A percentile compares a stretch with the other conserved stretches of the same genome.
Conservation (phyloP, 2,797 vertebrate genomes). For the Xenentodon cancila region DNA sequence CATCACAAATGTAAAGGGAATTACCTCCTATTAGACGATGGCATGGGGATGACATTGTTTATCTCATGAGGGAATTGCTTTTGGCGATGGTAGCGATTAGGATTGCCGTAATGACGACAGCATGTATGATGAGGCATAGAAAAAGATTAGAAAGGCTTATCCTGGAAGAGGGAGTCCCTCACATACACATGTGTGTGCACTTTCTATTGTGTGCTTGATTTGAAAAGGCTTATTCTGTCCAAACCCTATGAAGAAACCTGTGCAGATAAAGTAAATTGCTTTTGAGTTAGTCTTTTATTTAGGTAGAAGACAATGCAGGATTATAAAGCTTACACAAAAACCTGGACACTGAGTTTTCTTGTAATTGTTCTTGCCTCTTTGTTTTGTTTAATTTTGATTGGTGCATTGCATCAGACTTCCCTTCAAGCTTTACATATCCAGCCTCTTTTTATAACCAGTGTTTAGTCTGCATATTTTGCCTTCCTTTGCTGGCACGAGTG, state of each 20-base stretch:
- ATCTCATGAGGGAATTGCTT: slow-evolving; percentile 48
- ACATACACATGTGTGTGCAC: slow-evolving; percentile 16
- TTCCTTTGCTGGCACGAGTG: slow-evolving; percentile 33
- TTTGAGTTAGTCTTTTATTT: slow-evolving; percentile 8
- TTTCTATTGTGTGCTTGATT: slow-evolving; percentile 42
- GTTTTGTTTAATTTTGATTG: slow-evolving; percentile 16
- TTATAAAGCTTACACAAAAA: slow-evolving; percentile 3
- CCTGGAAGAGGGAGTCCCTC: slow-evolving; percentile 63
- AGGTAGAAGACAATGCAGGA: background rate
- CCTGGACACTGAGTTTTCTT: slow-evolving; percentile 4
- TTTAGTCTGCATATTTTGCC: slow-evolving; percentile 50
- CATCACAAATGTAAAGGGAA: slow-evolving; percentile 33
- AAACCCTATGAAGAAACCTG: slow-evolving; percentile 24
- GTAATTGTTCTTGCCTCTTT: slow-evolving; percentile 9
- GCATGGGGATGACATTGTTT: slow-evolving; percentile 34
- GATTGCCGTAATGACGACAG: slow-evolving; percentile 64
- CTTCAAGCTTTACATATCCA: slow-evolving; percentile 9
- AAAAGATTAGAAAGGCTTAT: slow-evolving; percentile 67
- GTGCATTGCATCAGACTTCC: slow-evolving; percentile 27
- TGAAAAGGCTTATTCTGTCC: slow-evolving; percentile 40
- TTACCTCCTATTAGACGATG: slow-evolving; percentile 38
- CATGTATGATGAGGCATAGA: slow-evolving; percentile 49
- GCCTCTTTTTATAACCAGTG: slow-evolving; percentile 32
- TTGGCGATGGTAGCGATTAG: slow-evolving; percentile 62
- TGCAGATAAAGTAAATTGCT: slow-evolving; percentile 18